phyloP scores from a whole-genome alignment of 2,888 invertebrate species.

The Habrosyne pyritoides region DNA sequence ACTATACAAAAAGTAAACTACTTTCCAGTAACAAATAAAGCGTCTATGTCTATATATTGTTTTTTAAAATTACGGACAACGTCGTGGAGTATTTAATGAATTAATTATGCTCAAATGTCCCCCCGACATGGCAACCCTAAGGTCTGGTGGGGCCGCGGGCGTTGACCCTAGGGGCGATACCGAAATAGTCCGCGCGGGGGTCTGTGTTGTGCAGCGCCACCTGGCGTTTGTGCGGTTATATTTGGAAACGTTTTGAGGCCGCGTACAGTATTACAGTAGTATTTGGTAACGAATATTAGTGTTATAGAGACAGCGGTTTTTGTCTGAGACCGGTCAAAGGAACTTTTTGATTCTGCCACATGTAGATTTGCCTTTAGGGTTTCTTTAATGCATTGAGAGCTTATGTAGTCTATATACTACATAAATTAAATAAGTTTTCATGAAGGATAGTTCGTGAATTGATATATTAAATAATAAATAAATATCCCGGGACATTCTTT shows the following conservation, averaged over 20 bases:
- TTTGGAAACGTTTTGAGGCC: slow-evolving; percentile 6
- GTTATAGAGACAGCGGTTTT: not conserved
- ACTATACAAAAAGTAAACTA: too few relatives aligned
- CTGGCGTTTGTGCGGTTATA: not conserved
- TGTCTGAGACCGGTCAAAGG: not conserved
- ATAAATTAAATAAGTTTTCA: too few relatives aligned
- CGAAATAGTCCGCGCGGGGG: slow-evolving; percentile 52
- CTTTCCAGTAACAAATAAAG: too few relatives aligned
- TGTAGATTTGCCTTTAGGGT: too few relatives aligned
- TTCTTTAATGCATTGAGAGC: not conserved
- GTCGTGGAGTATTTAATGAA: too few relatives aligned
- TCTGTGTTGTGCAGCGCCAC: slow-evolving; percentile 24
- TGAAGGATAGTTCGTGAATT: too few relatives aligned
- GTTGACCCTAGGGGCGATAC: slow-evolving; percentile 47
- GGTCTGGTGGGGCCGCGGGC: slow-evolving; percentile 37
- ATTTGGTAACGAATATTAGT: not conserved
- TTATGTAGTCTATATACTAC: too few relatives aligned
- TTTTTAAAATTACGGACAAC: too few relatives aligned
- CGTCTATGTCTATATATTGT: too few relatives aligned
- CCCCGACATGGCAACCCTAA: slow-evolving; percentile 10
- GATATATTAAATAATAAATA: too few relatives aligned
- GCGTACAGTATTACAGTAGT: not conserved
- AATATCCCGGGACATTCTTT: too few relatives aligned
- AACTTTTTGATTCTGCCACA: not conserved
- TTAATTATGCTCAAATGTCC: not conserved